phyloP scores from a whole-genome alignment of 2,888 invertebrate species.

The Caenorhabditis plicata region DNA sequence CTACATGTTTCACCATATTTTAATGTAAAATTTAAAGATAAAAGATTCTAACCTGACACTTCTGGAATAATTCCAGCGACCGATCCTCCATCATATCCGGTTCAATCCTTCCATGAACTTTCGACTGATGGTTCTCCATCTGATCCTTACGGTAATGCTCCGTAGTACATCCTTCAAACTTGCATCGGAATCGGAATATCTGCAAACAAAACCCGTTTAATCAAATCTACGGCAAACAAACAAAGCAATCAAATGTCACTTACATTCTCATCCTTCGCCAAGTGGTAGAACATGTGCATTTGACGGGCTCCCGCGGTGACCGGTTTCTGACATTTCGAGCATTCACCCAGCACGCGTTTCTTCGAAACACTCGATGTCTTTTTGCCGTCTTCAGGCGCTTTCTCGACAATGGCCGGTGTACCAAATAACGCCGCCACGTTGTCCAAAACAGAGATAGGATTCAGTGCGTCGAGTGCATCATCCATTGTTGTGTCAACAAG shows the following conservation, averaged over 20 bases:
- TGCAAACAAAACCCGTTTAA: slow-evolving; percentile 13
- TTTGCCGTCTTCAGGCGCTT: slow-evolving; percentile 22
- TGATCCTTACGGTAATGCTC: slow-evolving; percentile 65
- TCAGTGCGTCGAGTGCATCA: slow-evolving; percentile 33
- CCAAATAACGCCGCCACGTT: slow-evolving; percentile 50
- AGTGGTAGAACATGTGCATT: slow-evolving; percentile 66
- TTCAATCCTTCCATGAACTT: slow-evolving; percentile 62
- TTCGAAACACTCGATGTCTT: slow-evolving; percentile 43
- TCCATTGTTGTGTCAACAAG: slow-evolving; percentile 11
- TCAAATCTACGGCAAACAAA: background rate
- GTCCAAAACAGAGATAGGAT: slow-evolving; percentile 44
- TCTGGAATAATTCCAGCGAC: slow-evolving; percentile 52
- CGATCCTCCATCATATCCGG: slow-evolving; percentile 64
- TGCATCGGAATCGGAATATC: slow-evolving; percentile 64
- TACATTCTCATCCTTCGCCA: slow-evolving; percentile 59
- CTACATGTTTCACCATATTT: too few species aligned
- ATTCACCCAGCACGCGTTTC: slow-evolving; percentile 63
- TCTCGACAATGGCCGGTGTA: slow-evolving; percentile 18
- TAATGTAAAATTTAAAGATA: too few species aligned
- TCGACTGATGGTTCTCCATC: slow-evolving; percentile 65
- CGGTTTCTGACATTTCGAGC: slow-evolving; percentile 61
- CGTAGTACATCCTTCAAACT: slow-evolving; percentile 54
- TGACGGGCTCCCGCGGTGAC: slow-evolving; percentile 64
- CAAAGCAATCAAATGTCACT: background rate
- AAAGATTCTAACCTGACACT: slow-evolving; percentile 56